Base-by-base conservation (phyloP, 2,888 invertebrate genomes). In the Artemia sp. region DNA sequence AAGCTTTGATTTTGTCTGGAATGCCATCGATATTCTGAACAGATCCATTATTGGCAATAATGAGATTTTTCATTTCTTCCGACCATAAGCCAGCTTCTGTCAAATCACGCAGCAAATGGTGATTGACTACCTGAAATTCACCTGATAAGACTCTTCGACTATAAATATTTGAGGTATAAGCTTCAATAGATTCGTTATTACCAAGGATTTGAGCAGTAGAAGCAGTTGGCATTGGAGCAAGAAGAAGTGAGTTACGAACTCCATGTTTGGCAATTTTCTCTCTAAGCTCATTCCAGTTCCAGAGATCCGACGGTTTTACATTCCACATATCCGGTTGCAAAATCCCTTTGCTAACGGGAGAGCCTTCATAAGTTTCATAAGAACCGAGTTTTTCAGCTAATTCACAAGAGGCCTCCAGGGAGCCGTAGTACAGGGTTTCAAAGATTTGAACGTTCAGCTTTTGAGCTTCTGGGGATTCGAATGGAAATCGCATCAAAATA, bases 181-280 rank as follows among this genome's bases (percentile, higher is more conserved):
- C 92, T 79, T 98, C 98, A 76, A 96, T 89, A 0, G 95, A 92
- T 79, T 98, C 97, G 78, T 97, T 98, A 78, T 98, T 99, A 19
- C 98, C 98, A 67, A 98, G 84, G 76, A 99, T 99, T 80, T 98
- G 97, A 4, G 98, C 97, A 0, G 97, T 98, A 1, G 96, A 95
- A 10, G 97, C 96, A 8, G 97, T 98, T 0, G 97, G 97, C 97
- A 98, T 98, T 0, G 96, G 96, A 0, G 97, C 96, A 73, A 97
- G 74, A 24, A 98, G 81, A 51, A 96, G 81, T 3, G 95, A 95
- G 81, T 98, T 98, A 70, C 97, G 82, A 0, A 97, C 81, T 11
- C 98, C 98, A 79, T 91, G 84, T 79, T 88, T 82, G 0, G 88
- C 85, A 74, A 98, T 95, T 77, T 88, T 89, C 68, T 81, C 83